phyloP scores from a whole-genome alignment of 1,140 invertebrate species.

The Schlechtendalia chinensis region DNA sequence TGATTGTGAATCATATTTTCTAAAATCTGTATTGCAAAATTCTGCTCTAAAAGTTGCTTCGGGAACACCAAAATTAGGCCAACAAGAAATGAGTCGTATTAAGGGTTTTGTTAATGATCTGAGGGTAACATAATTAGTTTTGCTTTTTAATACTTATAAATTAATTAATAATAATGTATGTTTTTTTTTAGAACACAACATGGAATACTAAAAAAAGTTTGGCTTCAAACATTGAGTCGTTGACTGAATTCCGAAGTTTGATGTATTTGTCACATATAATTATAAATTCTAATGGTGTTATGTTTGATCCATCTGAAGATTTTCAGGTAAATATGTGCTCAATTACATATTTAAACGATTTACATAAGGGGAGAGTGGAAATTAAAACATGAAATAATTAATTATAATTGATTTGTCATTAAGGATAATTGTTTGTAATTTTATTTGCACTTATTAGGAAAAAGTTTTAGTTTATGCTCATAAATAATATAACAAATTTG shows the following conservation, averaged over 20 bases:
- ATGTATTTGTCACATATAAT: constrained; percentile 5
- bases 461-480: no score
- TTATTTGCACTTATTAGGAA: no score
- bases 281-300: constrained; percentile 3
- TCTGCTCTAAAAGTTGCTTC: constrained; percentile 67
- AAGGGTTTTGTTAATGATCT: constrained; percentile 75
- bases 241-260: constrained; percentile 20
- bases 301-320: constrained; percentile 8
- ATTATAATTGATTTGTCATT: no score
- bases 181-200: constrained; percentile 32
- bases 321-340: constrained; percentile 4
- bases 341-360: not conserved
- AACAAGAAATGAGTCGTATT: constrained; percentile 77
- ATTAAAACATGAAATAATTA: no score
- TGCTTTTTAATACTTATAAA: not conserved
- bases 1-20: constrained; percentile 74
- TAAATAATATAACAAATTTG: no score
- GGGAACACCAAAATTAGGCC: constrained; percentile 67
- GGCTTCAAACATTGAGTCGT: constrained; percentile 4
- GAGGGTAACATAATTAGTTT: constrained; percentile 54
- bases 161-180: not conserved
- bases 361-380: no score
- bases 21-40: constrained; percentile 68
- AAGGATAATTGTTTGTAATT: no score
- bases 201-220: constrained; percentile 36